Percentiles rank a stretch among this genome's conserved stretches.
phyloP scores from a whole-genome alignment of 2,113 vertebrate genomes.

The Rhinolophus sinicus region DNA sequence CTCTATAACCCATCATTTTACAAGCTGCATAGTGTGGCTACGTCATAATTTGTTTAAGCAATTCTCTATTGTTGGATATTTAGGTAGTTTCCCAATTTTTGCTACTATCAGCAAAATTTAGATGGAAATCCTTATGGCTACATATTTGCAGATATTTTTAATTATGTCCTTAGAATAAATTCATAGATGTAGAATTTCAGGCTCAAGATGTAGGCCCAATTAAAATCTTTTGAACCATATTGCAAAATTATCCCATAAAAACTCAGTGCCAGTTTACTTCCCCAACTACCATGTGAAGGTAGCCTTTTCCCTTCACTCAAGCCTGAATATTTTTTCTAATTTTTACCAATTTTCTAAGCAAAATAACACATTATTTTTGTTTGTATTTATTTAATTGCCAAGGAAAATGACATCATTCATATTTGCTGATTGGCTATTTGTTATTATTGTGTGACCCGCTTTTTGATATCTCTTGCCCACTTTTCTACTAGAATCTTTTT shows the following conservation, averaged over 20 bases:
- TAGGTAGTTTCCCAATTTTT: constrained; percentile 7
- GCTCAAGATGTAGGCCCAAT: background rate
- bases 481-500: constrained; percentile 6
- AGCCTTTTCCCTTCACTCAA: background rate
- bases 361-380: constrained; percentile 4
- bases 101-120: constrained; percentile 14
- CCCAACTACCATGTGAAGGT: background rate
- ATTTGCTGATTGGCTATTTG: background rate
- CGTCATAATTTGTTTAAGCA: constrained; percentile 11
- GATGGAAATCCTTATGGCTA: constrained; percentile 24
- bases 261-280: background rate
- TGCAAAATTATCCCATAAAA: constrained; percentile 43
- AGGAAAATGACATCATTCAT: background rate
- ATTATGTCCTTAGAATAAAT: constrained; percentile 54
- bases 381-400: background rate
- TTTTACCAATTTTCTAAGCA: background rate
- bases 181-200: constrained; percentile 36
- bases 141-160: constrained; percentile 42
- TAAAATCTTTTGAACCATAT: background rate
- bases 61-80: background rate
- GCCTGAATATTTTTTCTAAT: background rate
- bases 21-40: background rate
- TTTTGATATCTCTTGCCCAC: background rate
- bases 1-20: background rate
- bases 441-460: background rate